Base-by-base conservation (phyloP, 1,140 invertebrate genomes). In the Drosophila insularis region DNA sequence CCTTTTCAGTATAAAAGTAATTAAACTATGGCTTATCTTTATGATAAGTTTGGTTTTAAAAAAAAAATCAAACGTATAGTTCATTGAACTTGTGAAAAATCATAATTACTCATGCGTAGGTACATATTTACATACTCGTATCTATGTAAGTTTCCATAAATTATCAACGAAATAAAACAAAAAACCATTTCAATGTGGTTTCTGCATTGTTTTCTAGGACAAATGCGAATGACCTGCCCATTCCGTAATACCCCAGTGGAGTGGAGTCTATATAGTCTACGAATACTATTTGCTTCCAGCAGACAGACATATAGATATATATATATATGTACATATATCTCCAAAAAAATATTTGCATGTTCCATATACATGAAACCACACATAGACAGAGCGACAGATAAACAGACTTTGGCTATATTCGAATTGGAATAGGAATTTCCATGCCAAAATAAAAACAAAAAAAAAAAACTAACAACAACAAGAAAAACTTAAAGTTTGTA, bases 291-390 rank as follows among this genome's bases (percentile, higher is more conserved):
- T 81, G 71, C 73, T 54, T 72, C 72, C 72, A 76, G 74, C 82
- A 86, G 80, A 86, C 74, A 85, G 76, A 17, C 8, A 35, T 7
- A 35, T 0, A 35, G 7, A 35, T 35, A 35, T 1, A 35, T 10
- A 32, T 11, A 35, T 11, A 35, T 11, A 35, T n/a, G n/a, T 71
- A 69, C 53, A 68, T 78, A 71, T 74, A 71, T 78, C 63, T 50
- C 43, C 43, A 50, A 81, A 87, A 50, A 78, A 87, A 81, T 87
- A 85, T 85, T 85, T 87, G 82, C 78, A 70, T 85, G 81, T 80
- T 69, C 81, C 81, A 81, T 77, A 85, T 81, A 63, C 73, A 27
- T 27, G 72, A 55, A 75, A 37, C 62, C 43, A 50, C 43, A 50
- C 43, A 50, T 8, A 50, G 43, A 50, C 43, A 50, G 17, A 65